Base-by-base conservation (phyloP, 1,140 invertebrate genomes). In the Saccostrea glomerata region DNA sequence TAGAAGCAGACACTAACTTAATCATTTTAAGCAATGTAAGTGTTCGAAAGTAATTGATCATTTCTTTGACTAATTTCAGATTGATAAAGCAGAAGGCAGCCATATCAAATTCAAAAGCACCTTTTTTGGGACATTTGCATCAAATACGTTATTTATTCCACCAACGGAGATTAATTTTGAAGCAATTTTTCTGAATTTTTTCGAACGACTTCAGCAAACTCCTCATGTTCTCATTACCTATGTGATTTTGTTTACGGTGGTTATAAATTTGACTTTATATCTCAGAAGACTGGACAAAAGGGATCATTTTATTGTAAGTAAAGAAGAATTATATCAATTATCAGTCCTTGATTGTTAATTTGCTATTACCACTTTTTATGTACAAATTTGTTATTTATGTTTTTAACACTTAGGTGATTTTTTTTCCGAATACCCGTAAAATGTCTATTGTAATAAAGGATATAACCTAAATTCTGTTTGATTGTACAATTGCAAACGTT, bases 41-140 rank as follows among this genome's bases (percentile, higher is more conserved):
- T 47, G 47, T 47, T 47, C 9, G 5, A 47, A 47, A 47, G 5
- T 47, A 47, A 7, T 47, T 47, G 47, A 47, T 47, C 47, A 47
- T 47, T 47, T 47, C 5, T 47, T 47, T 47, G 17, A 20, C 58
- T 63, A 63, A 17, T 63, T 63, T 20, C 20, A 77, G 70, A 77
- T 77, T 36, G 25, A 36, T 25, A 77, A 36, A 13, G 70, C 70
- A 30, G 70, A 77, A 77, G 70, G 70, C 2, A 77, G 15, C 25
- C 25, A 77, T 40, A 77, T 77, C 25, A 77, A 77, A 84, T 89
- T 87, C 36, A 86, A 87, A 55, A 89, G 89, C 77, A 82, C 77
- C 12, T 89, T 89, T 83, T 89, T 89, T 47, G 89, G 89, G 15
- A 89, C 89, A 13, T 89, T 89, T 83, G 86, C 89, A 12, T 84